A percentile compares a stretch with the other conserved stretches of the same genome.
Conservation (phyloP, 2,113 vertebrate genomes). For the Pituophis catenifer region DNA sequence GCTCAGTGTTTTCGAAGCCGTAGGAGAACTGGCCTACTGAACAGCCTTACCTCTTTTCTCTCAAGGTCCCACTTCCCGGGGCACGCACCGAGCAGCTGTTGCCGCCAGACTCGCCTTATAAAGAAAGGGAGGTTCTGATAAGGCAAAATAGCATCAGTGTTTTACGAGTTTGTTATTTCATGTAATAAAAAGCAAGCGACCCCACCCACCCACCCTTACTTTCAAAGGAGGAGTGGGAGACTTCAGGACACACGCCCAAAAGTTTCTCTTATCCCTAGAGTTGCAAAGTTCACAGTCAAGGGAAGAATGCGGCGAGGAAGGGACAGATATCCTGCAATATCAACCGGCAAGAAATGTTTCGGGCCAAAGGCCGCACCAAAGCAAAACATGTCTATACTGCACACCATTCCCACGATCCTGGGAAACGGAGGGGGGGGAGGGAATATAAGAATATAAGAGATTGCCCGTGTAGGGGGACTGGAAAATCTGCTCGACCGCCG, state of each 20-base stretch:
- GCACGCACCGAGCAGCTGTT: too few relatives aligned
- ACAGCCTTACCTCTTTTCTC: too few relatives aligned
- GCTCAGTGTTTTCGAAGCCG: not conserved
- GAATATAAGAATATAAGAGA: not conserved
- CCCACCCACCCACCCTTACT: not conserved
- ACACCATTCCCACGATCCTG: not conserved
- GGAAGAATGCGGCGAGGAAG: not conserved
- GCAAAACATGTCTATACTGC: not conserved
- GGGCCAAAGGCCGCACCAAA: not conserved
- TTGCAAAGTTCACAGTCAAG: not conserved
- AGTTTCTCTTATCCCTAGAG: not conserved
- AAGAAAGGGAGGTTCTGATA: not conserved
- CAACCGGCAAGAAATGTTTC: not conserved
- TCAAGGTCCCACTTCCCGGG: not conserved
- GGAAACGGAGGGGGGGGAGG: not conserved
- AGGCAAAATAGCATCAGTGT: not conserved
- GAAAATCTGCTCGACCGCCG: not conserved
- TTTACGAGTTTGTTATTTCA: not conserved
- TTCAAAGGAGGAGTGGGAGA: not conserved
- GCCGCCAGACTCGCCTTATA: not conserved
- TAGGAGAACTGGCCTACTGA: not conserved
- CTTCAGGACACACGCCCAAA: not conserved
- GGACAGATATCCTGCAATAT: not conserved
- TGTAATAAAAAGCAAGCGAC: not conserved
- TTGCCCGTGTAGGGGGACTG: not conserved